Evolutionary conservation across 1,140 invertebrate species (phyloP), one percentile per base, ranked within the genome.

Genomic region (Heliconius eleuchia): DNA sequence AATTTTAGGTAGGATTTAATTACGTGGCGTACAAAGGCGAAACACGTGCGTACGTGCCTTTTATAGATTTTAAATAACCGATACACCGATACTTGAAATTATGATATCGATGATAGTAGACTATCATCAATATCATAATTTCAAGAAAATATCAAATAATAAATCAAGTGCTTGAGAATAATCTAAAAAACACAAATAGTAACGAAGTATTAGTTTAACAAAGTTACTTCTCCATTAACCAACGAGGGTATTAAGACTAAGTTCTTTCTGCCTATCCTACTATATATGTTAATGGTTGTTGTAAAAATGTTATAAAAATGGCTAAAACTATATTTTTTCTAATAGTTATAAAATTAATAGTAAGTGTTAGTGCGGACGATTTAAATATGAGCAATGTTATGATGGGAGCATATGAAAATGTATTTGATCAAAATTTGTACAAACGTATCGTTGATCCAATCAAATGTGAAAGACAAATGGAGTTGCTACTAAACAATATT

Each of bases 401-500:
- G 9, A 0, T 66, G 1, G 60, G 60, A 66, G 60, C 23, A 23
- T 66, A 66, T 23, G 19, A 46, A 34, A 57, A 42, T 72, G 72
- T 77, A 23, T 60, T 84, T 50, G 76, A 86, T 78, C 42, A 73
- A 52, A 75, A 85, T n/a, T 70, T 88, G 8, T 85, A 86, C 71
- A 80, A 85, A 39, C 70, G 80, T 30, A 83, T 81, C 23, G 79
- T 89, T n/a, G 83, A 84, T 80, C 55, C 78, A 2, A 73, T 76
- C 18, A 70, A 79, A 66, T 89, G 87, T 85, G 57, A 81, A 23
- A 66, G 75, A 34, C 84, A 88, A 71, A 73, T 88, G 42, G 27
- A 37, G 34, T 74, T 78, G 70, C 37, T 85, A 42, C 23, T 18
- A 3, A 78, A 46, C 11, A 80, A 82, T 71, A 42, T 71, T 1